A percentile compares a stretch with the other conserved stretches of the same genome.
Evolutionary conservation across 2,888 invertebrate species (phyloP).

Genomic region (Pasiphila rectangulata): DNA sequence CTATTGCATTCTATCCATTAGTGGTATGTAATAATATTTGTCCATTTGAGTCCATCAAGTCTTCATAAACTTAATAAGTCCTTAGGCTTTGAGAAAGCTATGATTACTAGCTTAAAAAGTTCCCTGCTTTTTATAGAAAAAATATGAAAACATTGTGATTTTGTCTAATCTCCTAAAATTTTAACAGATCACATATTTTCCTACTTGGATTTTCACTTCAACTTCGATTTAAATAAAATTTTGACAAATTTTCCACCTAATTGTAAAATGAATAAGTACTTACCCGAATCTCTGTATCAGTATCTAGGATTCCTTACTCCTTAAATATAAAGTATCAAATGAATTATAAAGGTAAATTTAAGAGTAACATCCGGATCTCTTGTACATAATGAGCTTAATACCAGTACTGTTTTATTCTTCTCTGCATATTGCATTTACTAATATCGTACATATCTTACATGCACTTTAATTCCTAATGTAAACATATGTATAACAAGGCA

Average conservation of each 20-base stretch:
- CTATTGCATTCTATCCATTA: not conserved
- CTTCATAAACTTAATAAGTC: too few species aligned
- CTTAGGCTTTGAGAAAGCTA: too few species aligned
- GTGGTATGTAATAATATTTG: not conserved
- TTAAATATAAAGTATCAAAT: too few species aligned
- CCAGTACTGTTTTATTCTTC: slow-evolving; percentile 21
- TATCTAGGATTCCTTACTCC: too few species aligned
- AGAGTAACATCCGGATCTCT: slow-evolving; percentile 1
- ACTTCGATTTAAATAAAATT: not conserved
- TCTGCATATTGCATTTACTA: slow-evolving; percentile 25
- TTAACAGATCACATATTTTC: slow-evolving; percentile 13
- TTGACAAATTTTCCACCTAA: not conserved
- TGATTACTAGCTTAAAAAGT: too few species aligned
- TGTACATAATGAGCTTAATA: slow-evolving; percentile 26
- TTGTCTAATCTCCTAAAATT: not conserved
- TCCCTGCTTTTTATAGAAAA: not conserved
- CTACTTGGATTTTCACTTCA: slow-evolving; percentile 4
- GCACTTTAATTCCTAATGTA: slow-evolving; percentile 14
- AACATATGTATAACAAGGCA: not conserved
- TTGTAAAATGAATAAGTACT: too few species aligned
- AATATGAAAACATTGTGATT: slow-evolving; percentile 2
- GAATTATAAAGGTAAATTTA: not conserved
- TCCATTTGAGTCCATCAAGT: too few species aligned
- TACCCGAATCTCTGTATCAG: too few species aligned
- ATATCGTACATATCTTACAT: slow-evolving; percentile 29